Evolutionary conservation across 2,797 vertebrate species (phyloP).

Genomic region (Dermochelys coriacea): DNA sequence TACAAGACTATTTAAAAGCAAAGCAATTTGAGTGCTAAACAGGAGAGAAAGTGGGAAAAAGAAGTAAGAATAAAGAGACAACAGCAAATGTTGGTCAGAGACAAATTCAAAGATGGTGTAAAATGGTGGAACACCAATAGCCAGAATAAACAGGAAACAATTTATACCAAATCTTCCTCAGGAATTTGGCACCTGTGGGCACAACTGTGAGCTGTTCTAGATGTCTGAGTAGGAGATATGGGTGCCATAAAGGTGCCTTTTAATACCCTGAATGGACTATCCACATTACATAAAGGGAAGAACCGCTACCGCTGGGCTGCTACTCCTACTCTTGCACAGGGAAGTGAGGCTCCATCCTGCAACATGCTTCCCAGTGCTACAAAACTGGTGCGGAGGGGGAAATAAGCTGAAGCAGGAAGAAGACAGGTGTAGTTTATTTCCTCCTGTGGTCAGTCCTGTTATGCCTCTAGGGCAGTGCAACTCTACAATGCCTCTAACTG

Average conservation of each 20-base stretch:
- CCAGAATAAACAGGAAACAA: neutral
- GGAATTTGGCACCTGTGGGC: fast-evolving
- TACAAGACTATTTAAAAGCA: neutral
- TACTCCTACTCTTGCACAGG: neutral
- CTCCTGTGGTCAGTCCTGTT: neutral
- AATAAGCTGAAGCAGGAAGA: neutral
- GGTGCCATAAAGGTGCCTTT: neutral
- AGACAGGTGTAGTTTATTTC: neutral
- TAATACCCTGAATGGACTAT: neutral
- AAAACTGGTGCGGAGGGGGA: neutral
- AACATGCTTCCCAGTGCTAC: neutral
- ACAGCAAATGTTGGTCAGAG: neutral
- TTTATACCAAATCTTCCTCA: neutral
- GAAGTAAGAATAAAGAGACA: neutral
- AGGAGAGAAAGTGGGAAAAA: fast-evolving
- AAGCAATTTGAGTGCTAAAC: neutral
- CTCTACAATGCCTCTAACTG: neutral
- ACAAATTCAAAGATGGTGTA: neutral
- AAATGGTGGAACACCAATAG: neutral
- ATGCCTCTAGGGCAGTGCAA: neutral
- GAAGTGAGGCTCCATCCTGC: neutral
- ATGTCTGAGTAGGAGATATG: neutral
- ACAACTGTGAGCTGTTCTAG: neutral
- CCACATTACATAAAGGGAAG: neutral
- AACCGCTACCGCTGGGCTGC: neutral